These are phyloP conservation scores for Rhinophrynus dorsalis DNA, from an alignment of 2,797 vertebrate genomes.

Conservation along the genomic window DNA sequence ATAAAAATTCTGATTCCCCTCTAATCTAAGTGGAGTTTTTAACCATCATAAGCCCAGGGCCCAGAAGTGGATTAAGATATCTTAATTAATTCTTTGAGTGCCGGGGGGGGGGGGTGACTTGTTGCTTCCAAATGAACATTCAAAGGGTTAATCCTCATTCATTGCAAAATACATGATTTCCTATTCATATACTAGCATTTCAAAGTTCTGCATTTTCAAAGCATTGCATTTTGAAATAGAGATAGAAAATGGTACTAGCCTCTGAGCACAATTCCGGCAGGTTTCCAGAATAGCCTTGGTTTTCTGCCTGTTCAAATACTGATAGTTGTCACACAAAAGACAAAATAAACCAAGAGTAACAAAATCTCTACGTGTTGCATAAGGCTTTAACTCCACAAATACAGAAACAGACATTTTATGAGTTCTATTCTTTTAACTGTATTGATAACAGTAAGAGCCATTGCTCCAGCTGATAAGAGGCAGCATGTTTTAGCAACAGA, in stretches of 20 bases:
- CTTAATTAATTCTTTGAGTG: too few relatives aligned
- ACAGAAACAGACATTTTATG: conserved; percentile 11
- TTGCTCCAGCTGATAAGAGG: conserved; percentile 7
- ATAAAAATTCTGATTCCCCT: too few relatives aligned
- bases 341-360: conserved; percentile 20
- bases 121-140: too few relatives aligned
- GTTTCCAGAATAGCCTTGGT: neutral
- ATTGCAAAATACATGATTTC: too few relatives aligned
- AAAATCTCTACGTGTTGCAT: conserved; percentile 13
- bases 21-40: too few relatives aligned
- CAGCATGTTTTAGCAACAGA: conserved; percentile 6
- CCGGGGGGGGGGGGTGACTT: too few relatives aligned
- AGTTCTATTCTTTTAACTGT: neutral
- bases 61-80: too few relatives aligned
- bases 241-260: neutral
- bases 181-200: too few relatives aligned
- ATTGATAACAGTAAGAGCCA: conserved; percentile 20
- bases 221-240: neutral
- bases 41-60: too few relatives aligned
- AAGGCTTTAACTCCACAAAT: conserved; percentile 16
- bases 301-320: conserved; percentile 35
- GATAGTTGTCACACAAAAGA: conserved; percentile 40
- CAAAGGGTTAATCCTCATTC: too few relatives aligned
- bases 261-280: neutral
- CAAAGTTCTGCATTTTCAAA: neutral